Percentiles rank a stretch among this genome's conserved stretches.
Conservation (phyloP, 1,140 invertebrate species). For the Pogonomyrmex californicus region DNA sequence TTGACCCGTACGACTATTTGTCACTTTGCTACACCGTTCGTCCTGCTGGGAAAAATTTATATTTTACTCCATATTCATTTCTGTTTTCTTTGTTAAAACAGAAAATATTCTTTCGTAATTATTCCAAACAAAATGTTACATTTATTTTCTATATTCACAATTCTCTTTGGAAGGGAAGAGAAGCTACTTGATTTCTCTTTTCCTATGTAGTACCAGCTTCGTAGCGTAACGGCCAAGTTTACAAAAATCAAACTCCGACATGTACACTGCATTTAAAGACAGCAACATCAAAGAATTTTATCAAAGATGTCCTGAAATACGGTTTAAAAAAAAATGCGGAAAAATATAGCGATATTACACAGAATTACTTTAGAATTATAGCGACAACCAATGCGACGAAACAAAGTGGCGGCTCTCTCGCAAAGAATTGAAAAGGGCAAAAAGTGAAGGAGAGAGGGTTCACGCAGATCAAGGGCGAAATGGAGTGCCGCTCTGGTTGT, state of each 20-base stretch:
- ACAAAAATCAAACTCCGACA: constrained; percentile 27
- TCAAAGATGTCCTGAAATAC: constrained; percentile 6
- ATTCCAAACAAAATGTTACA: constrained; percentile 29
- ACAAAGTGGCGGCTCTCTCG: constrained; percentile 42
- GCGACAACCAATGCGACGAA: constrained; percentile 13
- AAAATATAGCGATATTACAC: neutral
- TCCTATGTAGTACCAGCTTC: neutral
- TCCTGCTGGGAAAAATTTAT: neutral
- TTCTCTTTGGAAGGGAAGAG: neutral
- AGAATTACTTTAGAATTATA: neutral
- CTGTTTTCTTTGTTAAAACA: neutral
- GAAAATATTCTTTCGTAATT: neutral
- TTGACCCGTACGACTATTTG: neutral
- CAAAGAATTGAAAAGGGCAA: neutral
- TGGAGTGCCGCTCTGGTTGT: constrained; percentile 46
- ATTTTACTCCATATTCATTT: neutral
- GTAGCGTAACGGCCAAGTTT: neutral
- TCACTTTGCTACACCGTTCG: neutral
- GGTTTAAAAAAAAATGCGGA: neutral
- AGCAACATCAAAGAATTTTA: constrained; percentile 3
- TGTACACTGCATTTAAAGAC: constrained; percentile 22
- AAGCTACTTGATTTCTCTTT: neutral
- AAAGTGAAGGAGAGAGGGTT: constrained; percentile 18
- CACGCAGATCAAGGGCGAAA: constrained; percentile 65
- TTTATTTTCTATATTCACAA: constrained; percentile 18